Conservation (phyloP, 1,140 invertebrate genomes). For the Liolophura sinensis region DNA sequence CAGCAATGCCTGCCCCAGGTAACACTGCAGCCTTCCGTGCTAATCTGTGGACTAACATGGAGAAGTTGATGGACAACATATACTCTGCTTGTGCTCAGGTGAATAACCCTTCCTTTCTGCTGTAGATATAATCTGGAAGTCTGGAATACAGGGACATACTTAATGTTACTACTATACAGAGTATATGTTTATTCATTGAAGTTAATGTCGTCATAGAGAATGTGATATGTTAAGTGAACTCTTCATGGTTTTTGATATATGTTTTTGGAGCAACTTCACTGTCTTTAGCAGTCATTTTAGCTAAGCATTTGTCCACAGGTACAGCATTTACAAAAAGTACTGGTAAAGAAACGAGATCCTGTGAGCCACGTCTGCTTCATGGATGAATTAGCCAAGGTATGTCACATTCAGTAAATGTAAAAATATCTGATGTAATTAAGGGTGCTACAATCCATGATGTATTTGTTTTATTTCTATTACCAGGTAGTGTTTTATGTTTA, state of each 20-base stretch:
- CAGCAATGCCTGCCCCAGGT: constrained; percentile 67
- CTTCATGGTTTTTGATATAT: too few species aligned
- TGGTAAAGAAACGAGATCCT: constrained; percentile 64
- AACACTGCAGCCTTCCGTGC: constrained; percentile 73
- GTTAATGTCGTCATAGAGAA: too few species aligned
- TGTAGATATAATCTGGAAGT: neutral
- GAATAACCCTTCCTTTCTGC: constrained; percentile 45
- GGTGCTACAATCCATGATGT: too few species aligned
- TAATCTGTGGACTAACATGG: constrained; percentile 78
- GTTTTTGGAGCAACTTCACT: too few species aligned
- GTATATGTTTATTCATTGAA: too few species aligned
- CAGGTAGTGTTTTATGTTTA: too few species aligned
- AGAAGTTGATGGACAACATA: constrained; percentile 75
- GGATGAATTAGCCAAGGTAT: constrained; percentile 57
- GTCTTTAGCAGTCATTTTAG: too few species aligned
- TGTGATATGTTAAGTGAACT: too few species aligned
- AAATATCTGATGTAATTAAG: neutral
- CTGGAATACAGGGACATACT: too few species aligned
- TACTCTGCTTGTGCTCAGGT: constrained; percentile 71
- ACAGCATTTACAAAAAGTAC: constrained; percentile 59
- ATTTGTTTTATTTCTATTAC: too few species aligned
- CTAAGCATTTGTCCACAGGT: constrained; percentile 32
- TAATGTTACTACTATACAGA: too few species aligned
- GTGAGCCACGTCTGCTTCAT: constrained; percentile 62
- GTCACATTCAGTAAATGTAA: neutral